phyloP scores from a whole-genome alignment of 2,113 vertebrate species.

The Oreochromis tanganicae region DNA sequence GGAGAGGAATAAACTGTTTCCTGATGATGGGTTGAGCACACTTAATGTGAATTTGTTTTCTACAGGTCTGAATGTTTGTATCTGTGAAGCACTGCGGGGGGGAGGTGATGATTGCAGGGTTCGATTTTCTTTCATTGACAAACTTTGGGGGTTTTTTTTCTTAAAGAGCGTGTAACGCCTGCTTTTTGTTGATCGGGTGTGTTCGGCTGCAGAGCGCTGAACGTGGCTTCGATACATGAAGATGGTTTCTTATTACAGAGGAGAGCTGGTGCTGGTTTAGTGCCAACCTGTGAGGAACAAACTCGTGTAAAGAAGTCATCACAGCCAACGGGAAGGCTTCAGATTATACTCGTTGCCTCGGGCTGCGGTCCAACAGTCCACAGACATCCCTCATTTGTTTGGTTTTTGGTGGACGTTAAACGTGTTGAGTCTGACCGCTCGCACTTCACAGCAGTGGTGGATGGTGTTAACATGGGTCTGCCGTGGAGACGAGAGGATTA shows the following conservation, averaged over 20 bases:
- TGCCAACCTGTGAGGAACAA: not conserved
- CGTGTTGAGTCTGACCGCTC: not conserved
- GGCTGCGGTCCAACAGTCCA: not conserved
- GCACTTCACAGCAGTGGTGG: not conserved
- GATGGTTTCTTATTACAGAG: not conserved
- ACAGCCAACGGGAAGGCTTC: not conserved
- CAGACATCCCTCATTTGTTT: not conserved
- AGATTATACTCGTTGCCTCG: not conserved
- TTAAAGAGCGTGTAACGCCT: not conserved
- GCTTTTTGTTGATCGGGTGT: not conserved
- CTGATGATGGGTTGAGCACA: slow-evolving; percentile 25
- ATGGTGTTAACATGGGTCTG: not conserved
- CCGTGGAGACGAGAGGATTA: not conserved
- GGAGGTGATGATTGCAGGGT: not conserved
- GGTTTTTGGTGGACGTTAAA: not conserved
- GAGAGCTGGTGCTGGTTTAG: not conserved
- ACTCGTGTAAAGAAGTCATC: not conserved
- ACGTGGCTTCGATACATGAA: not conserved
- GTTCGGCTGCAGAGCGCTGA: not conserved
- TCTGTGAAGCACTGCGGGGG: slow-evolving; percentile 48
- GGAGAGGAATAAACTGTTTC: slow-evolving; percentile 27
- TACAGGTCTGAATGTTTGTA: slow-evolving; percentile 64
- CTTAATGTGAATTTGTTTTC: slow-evolving; percentile 68
- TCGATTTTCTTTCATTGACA: not conserved
- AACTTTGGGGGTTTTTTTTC: not conserved